These are phyloP conservation scores for Manis crassicaudata DNA, from an alignment of 2,797 vertebrate species.

Conservation along the genomic window DNA sequence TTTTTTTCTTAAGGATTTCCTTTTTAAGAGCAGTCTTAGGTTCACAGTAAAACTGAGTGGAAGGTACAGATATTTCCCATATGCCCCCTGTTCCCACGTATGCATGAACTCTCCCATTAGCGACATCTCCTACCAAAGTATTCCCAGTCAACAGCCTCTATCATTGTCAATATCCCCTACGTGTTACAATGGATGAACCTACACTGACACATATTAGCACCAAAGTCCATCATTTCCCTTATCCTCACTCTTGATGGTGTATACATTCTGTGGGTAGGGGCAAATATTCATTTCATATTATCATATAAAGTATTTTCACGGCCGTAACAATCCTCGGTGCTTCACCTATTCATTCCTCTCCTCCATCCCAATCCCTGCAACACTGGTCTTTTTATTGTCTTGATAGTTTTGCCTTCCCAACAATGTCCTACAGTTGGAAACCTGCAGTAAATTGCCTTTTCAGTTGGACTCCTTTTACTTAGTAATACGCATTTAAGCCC, in stretches of 20 bases:
- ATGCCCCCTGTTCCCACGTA: background rate
- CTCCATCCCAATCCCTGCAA: background rate
- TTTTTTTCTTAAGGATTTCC: background rate
- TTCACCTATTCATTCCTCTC: background rate
- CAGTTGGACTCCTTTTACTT: background rate
- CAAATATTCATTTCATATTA: background rate
- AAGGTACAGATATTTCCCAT: background rate
- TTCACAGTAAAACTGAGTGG: background rate
- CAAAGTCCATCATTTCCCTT: background rate
- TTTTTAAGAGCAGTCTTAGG: background rate
- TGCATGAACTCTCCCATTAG: background rate
- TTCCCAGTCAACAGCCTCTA: background rate
- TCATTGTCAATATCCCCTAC: background rate
- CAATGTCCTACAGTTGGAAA: background rate
- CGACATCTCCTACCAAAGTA: background rate
- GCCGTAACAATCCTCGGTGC: background rate
- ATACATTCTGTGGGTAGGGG: background rate
- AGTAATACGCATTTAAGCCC: background rate
- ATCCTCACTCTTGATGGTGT: background rate
- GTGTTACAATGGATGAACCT: background rate
- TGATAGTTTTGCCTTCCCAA: background rate
- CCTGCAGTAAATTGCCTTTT: background rate
- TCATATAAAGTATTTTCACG: background rate
- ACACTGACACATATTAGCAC: background rate
- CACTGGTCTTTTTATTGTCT: background rate